phyloP scores from a whole-genome alignment of 2,797 vertebrate genomes.

The Hydrolagus colliei region DNA sequence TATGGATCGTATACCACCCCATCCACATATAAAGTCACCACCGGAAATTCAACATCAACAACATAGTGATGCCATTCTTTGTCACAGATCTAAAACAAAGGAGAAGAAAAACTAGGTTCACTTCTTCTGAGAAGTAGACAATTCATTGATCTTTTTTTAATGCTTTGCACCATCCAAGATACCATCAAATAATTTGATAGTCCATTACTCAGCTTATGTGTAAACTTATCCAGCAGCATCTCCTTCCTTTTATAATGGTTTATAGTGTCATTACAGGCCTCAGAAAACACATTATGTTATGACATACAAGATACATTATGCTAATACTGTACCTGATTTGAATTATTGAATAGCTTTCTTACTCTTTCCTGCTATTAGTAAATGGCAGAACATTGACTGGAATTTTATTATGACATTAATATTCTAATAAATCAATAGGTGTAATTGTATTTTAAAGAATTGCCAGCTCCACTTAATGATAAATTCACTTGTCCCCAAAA shows the following conservation, averaged over 20 bases:
- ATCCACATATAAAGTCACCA: slow-evolving; percentile 87
- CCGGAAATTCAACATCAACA: slow-evolving; percentile 86
- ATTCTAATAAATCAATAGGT: not conserved
- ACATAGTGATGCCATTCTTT: slow-evolving; percentile 98
- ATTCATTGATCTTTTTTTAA: not conserved
- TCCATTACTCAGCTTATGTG: not conserved
- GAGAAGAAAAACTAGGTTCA: slow-evolving; percentile 37
- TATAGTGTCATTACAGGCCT: not conserved
- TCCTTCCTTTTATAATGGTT: not conserved
- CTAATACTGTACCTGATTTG: not conserved
- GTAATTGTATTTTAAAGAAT: slow-evolving; percentile 14
- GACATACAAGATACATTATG: not conserved
- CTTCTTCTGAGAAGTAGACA: not conserved
- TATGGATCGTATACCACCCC: slow-evolving; percentile 90
- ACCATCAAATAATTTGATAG: not conserved
- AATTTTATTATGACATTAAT: not conserved
- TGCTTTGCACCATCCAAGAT: not conserved
- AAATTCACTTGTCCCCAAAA: not conserved
- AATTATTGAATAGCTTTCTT: slow-evolving; percentile 11
- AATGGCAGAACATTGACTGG: not conserved
- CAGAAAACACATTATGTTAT: slow-evolving; percentile 20
- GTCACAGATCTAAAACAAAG: slow-evolving; percentile 78
- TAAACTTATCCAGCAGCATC: not conserved
- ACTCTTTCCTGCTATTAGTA: slow-evolving; percentile 2
- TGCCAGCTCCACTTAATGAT: not conserved